A percentile compares a stretch with the other conserved stretches of the same genome.
phyloP scores from a whole-genome alignment of 2,888 invertebrate genomes.

The Nomada goodeniana region DNA sequence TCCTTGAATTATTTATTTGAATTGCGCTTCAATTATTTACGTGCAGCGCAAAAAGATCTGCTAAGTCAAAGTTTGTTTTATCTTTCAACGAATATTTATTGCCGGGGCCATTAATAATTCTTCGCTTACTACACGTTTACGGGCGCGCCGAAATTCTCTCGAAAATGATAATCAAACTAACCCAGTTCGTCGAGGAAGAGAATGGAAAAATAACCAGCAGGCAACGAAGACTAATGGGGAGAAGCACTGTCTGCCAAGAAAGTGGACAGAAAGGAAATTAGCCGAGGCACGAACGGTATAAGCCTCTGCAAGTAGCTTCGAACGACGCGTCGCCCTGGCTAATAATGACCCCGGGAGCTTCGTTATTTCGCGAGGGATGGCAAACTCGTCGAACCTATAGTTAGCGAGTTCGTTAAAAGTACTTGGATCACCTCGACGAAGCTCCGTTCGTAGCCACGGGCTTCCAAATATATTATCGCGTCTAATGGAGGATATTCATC shows the following conservation, averaged over 20 bases:
- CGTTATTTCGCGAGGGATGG: slow-evolving; percentile 23
- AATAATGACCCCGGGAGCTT: slow-evolving; percentile 24
- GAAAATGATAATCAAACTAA: neutral
- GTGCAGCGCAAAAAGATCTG: no score
- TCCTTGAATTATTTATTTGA: no score
- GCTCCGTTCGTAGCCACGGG: slow-evolving; percentile 11
- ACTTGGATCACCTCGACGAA: slow-evolving; percentile 14
- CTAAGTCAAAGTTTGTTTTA: no score
- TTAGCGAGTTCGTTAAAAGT: slow-evolving; percentile 34
- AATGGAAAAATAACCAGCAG: neutral
- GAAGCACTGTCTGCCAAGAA: neutral
- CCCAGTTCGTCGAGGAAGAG: neutral
- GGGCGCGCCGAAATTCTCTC: no score
- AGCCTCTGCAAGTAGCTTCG: neutral
- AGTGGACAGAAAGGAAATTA: neutral
- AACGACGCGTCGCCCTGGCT: neutral
- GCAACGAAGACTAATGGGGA: neutral
- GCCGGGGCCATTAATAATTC: no score
- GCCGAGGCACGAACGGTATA: neutral
- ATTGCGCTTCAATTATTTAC: no score
- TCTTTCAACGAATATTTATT: no score
- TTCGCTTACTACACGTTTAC: no score
- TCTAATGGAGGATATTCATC: slow-evolving; percentile 20
- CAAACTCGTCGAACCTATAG: slow-evolving; percentile 7
- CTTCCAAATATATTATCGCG: slow-evolving; percentile 35